Evolutionary conservation across 2,888 invertebrate species (phyloP).

Genomic region (Plutella xylostella): DNA sequence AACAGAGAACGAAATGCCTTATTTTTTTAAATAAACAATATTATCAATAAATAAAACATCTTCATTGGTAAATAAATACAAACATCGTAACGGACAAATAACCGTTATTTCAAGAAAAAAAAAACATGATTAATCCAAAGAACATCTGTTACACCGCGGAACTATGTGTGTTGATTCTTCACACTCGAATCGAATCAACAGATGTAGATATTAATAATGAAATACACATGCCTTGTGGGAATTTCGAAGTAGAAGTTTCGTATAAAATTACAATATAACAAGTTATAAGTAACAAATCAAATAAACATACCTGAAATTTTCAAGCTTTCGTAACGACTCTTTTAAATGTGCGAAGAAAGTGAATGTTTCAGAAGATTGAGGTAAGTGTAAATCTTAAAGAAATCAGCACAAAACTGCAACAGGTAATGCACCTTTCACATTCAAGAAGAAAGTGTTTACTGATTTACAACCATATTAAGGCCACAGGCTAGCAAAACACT

Average conservation of each 20-base stretch:
- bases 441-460: slow-evolving; percentile 48
- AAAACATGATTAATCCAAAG: background rate
- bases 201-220: slow-evolving; percentile 6
- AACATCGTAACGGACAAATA: too few relatives aligned
- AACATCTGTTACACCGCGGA: slow-evolving; percentile 10
- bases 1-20: too few relatives aligned
- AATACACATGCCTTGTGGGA: slow-evolving; percentile 5
- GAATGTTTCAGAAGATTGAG: background rate
- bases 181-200: slow-evolving; percentile 10
- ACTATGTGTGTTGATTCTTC: slow-evolving; percentile 9
- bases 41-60: too few relatives aligned
- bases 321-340: background rate
- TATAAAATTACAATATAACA: background rate
- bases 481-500: slow-evolving; percentile 48
- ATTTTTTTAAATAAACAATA: too few relatives aligned
- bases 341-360: background rate
- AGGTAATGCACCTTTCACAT: slow-evolving; percentile 39
- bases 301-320: background rate
- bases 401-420: slow-evolving; percentile 43
- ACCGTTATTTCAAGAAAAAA: background rate
- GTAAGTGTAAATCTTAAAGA: background rate
- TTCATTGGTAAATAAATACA: too few relatives aligned
- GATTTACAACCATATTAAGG: slow-evolving; percentile 50
- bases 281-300: background rate
- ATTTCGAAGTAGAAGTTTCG: slow-evolving; percentile 1